These are phyloP conservation scores for Tachysurus vachellii DNA, from an alignment of 2,113 vertebrate species.

Conservation along the genomic window DNA sequence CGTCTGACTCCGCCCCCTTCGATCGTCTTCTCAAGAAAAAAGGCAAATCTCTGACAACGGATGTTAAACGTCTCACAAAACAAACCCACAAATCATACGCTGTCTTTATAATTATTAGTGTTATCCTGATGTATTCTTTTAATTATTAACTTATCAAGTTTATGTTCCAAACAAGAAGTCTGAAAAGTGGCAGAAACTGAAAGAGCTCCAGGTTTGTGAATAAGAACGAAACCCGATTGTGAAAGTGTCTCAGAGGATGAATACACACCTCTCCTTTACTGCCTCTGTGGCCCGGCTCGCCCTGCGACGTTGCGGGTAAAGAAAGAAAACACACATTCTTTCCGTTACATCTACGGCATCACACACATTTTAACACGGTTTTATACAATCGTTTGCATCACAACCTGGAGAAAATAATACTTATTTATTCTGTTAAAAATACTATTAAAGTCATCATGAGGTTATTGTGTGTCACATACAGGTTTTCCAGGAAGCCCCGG, in stretches of 20 bases:
- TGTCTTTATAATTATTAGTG: not conserved
- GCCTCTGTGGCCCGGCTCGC: constrained; percentile 48
- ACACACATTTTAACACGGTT: not conserved
- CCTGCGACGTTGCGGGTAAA: constrained; percentile 41
- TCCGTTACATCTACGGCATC: not conserved
- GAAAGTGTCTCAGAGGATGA: not conserved
- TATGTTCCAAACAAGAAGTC: too few relatives aligned
- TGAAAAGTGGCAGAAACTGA: not conserved
- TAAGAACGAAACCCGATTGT: constrained; percentile 15
- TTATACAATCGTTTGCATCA: not conserved
- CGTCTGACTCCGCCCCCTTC: not conserved
- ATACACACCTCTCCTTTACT: constrained; percentile 58
- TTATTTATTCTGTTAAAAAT: not conserved
- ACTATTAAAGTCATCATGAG: not conserved
- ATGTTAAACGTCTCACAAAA: not conserved
- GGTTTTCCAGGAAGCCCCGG: constrained; percentile 49
- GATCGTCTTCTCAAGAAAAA: not conserved
- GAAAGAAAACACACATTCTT: not conserved
- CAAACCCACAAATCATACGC: not conserved
- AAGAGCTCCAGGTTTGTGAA: not conserved
- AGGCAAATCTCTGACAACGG: not conserved
- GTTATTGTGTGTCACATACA: constrained; percentile 42
- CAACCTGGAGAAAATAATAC: not conserved
- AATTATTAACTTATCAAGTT: too few relatives aligned
- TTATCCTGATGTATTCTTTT: too few relatives aligned